Base-by-base conservation (phyloP, 2,797 vertebrate genomes). In the Anabacerthia variegaticeps region DNA sequence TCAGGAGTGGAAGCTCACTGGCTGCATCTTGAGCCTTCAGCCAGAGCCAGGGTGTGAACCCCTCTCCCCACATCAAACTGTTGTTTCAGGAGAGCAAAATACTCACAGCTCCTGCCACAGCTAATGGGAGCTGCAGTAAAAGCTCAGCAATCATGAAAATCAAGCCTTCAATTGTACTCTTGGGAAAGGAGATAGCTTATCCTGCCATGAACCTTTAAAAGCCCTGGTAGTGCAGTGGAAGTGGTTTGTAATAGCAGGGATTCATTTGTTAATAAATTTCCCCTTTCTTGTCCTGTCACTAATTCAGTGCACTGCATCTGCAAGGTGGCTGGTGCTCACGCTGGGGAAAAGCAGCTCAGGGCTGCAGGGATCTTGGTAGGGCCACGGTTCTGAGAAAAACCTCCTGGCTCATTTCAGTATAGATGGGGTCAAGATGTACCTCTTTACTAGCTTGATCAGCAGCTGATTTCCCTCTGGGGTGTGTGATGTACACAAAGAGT, bases 241-340 rank as follows among this genome's bases (percentile, higher is more conserved):
- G 92, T 79, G 90, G 77, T 85, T 88, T 90, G 83, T 76, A 90
- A 84, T 7, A 84, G 62, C 83, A 94, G 83, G 85, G 85, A 81
- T 95, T 81, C 17, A 46, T 92, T 79, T 73, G 66, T 95, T 95
- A 93, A 93, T 93, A 63, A 67, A 73, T 73, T 84, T 84, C 26
- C 26, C 55, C 23, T 78, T 69, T 48, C 75, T 80, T 82, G 27
- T 55, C 58, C 88, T 56, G 73, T 59, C 89, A 8, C 13, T 73
- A 15, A 46, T 32, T 72, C 62, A 71, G 72, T 1, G 8, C 27
- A 41, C 52, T 77, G 66, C 49, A 51, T 32, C 61, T 88, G 51
- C 19, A 16, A 9, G 52, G 71, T 26, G 46, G 11, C 46, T 43
- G 71, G 23, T 61, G 85, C 62, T 77, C 1, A 9, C 32, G 17